Evolutionary conservation across 2,113 vertebrate species (phyloP).

Genomic region (Odocoileus virginianus): DNA sequence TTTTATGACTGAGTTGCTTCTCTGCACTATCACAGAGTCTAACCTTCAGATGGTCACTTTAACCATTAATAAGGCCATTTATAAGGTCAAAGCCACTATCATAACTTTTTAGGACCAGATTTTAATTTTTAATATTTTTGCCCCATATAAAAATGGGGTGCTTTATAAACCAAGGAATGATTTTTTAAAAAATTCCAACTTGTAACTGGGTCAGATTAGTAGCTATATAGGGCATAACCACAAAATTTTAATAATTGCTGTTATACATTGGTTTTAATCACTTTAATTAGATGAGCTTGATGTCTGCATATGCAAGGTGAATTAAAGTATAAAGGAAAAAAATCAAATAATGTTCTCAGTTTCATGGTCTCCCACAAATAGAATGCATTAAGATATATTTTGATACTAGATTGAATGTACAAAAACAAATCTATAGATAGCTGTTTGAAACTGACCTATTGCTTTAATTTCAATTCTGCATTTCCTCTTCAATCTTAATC

Average conservation of each 20-base stretch:
- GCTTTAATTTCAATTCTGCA: neutral
- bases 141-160: neutral
- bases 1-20: neutral
- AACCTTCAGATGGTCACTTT: neutral
- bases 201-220: constrained; percentile 72
- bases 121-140: neutral
- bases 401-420: neutral
- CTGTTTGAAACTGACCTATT: neutral
- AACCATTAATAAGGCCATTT: neutral
- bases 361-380: neutral
- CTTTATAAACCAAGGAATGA: constrained; percentile 51
- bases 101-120: neutral
- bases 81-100: neutral
- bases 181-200: constrained; percentile 56
- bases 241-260: neutral
- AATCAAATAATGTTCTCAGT: neutral
- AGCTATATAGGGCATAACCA: constrained; percentile 69
- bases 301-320: neutral
- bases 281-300: neutral
- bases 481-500: neutral
- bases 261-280: neutral
- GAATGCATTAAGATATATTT: neutral
- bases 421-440: neutral
- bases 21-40: neutral
- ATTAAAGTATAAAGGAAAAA: neutral